Evolutionary conservation across 2,113 vertebrate genomes (phyloP).

Genomic region (Seriola aureovittata): DNA sequence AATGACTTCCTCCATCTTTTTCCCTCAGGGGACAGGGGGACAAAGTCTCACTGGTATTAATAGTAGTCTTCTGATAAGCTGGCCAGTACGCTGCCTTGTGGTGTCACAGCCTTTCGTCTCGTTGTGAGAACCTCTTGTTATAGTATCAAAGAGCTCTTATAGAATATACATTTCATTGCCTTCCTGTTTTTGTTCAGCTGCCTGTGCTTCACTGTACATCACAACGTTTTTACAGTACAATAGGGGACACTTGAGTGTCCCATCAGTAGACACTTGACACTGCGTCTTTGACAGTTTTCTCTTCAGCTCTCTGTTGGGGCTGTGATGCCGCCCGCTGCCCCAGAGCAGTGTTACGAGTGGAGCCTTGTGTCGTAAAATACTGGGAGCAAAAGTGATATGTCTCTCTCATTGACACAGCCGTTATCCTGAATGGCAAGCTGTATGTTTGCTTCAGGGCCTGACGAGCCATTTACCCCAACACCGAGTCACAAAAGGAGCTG

Average conservation of each 20-base stretch:
- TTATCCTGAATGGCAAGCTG: conserved; percentile 54
- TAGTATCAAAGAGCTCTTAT: conserved; percentile 58
- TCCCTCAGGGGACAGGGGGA: conserved; percentile 69
- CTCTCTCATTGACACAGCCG: conserved; percentile 37
- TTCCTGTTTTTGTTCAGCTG: conserved; percentile 58
- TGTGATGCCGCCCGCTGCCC: conserved; percentile 34
- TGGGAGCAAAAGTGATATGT: conserved; percentile 50
- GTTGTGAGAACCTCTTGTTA: conserved; percentile 67
- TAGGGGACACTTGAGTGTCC: conserved; percentile 51
- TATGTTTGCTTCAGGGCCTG: conserved; percentile 38
- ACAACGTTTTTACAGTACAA: conserved; percentile 52
- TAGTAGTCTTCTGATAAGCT: conserved; percentile 71
- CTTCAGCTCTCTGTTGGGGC: conserved; percentile 21
- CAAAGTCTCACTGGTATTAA: conserved; percentile 77
- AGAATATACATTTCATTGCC: conserved; percentile 56
- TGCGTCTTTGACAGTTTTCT: conserved; percentile 33
- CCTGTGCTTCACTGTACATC: conserved; percentile 47
- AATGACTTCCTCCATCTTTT: conserved; percentile 79
- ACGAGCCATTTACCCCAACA: conserved; percentile 45
- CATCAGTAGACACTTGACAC: conserved; percentile 58
- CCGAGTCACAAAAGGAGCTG: conserved; percentile 51
- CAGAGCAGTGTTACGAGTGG: conserved; percentile 36
- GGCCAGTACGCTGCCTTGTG: conserved; percentile 19
- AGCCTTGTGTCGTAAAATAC: conserved; percentile 53
- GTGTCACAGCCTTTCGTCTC: conserved; percentile 42